Base-by-base conservation (phyloP, 1,140 invertebrate genomes). In the Drosophila nasuta region DNA sequence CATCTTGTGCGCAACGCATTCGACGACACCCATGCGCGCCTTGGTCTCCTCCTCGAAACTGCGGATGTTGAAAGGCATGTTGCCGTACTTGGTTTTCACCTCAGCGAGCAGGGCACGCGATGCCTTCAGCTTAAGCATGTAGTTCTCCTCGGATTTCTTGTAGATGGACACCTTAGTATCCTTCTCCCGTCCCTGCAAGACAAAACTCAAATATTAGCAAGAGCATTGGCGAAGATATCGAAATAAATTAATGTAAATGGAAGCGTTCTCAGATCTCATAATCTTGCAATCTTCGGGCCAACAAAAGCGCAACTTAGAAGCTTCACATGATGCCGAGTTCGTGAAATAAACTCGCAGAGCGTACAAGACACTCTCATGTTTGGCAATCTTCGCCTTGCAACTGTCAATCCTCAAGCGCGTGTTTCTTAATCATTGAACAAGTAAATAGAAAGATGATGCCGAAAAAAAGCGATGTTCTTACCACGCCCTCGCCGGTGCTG, bases 131-230 rank as follows among this genome's bases (percentile, higher is more conserved):
- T 99, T 99, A 60, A 99, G 94, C 93, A 97, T 97, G 94, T 99
- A 99, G 64, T 97, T 96, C 93, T 98, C 97, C 87, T 99, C 98
- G 73, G 98, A 99, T 94, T 99, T 99, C 94, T 99, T 99, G 93
- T 97, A 99, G 87, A 99, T 97, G 46, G 99, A 98, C 45, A 98
- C 98, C 89, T 98, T 95, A 11, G 98, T 97, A 82, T 99, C 97
- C 92, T 96, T 95, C 93, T 99, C 98, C 90, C 96, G 96, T 33
- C 97, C 97, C 94, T 96, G 82, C 3, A 87, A 86, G 3, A 20
- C 10, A 45, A 35, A 1, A 15, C 7, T 5, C 0, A 25, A 35
- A 5, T 2, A 3, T 88, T 75, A 85, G 51, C 45, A 68, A 72
- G 20, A 35, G n/a, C n/a, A 3, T 11, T 49, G 25, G 8, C 7